Percentiles rank a stretch among this genome's conserved stretches.
phyloP scores from a whole-genome alignment of 2,888 invertebrate genomes.

The Pollenia labialis region DNA sequence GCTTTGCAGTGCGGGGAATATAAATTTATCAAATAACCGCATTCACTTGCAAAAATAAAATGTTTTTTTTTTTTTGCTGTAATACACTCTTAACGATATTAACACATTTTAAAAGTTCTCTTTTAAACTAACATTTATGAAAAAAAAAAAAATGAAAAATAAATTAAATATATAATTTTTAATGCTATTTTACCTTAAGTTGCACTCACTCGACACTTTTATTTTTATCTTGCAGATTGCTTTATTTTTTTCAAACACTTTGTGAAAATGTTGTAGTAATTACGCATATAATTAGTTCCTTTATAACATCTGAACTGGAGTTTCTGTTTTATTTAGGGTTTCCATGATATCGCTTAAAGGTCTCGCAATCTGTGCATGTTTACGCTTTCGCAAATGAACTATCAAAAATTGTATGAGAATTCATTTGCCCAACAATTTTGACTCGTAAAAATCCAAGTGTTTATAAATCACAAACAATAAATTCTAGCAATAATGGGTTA shows the following conservation, averaged over 20 bases:
- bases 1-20: neutral
- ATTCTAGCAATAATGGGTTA: no score
- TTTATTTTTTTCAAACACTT: slow-evolving; percentile 39
- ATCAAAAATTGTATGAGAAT: no score
- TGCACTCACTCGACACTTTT: slow-evolving; percentile 39
- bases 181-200: slow-evolving; percentile 31
- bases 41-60: neutral
- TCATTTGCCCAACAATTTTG: no score
- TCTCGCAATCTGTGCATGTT: no score
- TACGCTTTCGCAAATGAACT: no score
- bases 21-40: slow-evolving; percentile 27
- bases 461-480: no score
- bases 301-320: slow-evolving; percentile 34
- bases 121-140: slow-evolving; percentile 14
- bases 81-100: slow-evolving; percentile 17
- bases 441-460: no score
- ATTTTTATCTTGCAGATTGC: slow-evolving; percentile 22
- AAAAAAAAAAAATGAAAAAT: neutral
- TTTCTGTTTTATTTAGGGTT: slow-evolving; percentile 24
- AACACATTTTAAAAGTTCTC: slow-evolving; percentile 45
- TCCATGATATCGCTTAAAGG: no score
- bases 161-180: slow-evolving; percentile 2
- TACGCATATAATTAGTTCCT: slow-evolving; percentile 68
- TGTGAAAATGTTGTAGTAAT: slow-evolving; percentile 60
- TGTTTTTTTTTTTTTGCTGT: neutral